Base-by-base conservation (phyloP, 2,888 invertebrate genomes). In the Chrysina gloriosa region DNA sequence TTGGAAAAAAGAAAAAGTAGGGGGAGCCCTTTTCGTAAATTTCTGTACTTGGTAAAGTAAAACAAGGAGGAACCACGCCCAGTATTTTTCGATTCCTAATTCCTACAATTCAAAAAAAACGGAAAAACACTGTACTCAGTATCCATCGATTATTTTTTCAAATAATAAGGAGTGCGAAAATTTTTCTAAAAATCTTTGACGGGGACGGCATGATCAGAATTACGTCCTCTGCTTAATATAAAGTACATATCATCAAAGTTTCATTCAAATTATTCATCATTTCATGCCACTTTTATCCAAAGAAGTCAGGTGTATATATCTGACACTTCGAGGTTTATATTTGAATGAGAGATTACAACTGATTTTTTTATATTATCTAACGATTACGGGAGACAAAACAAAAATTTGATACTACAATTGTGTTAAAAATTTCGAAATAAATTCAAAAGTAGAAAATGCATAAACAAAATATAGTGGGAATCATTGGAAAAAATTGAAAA, bases 181-280 rank as follows among this genome's bases (percentile, higher is more conserved):
- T n/a, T n/a, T n/a, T n/a, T n/a, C n/a, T n/a, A n/a, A n/a, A n/a
- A n/a, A n/a, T n/a, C n/a, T n/a, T n/a, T n/a, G n/a, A n/a, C n/a
- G n/a, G n/a, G n/a, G n/a, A n/a, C 9, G 19, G 34, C 61, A 69
- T 65, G 70, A 73, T 73, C 73, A 73, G 72, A 70, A 73, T 72
- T 73, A 73, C 71, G 71, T 71, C 70, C 70, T 14, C 63, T 34
- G 9, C 45, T 16, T 25, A 39, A 39, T 14, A 27, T 34, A n/a
- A n/a, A n/a, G n/a, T n/a, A n/a, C n/a, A n/a, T 14, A 66, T 47
- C 23, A 45, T 61, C 31, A 48, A 34, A 36, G 61, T 31, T 27
- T 42, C 54, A 47, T 66, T n/a, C n/a, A 36, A 21, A 66, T 34
- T 66, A 9, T 67, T 67, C 67, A 47, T 67, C 63, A 67, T 39